phyloP scores from a whole-genome alignment of 2,888 invertebrate species.

The Orchesellides sinensis region DNA sequence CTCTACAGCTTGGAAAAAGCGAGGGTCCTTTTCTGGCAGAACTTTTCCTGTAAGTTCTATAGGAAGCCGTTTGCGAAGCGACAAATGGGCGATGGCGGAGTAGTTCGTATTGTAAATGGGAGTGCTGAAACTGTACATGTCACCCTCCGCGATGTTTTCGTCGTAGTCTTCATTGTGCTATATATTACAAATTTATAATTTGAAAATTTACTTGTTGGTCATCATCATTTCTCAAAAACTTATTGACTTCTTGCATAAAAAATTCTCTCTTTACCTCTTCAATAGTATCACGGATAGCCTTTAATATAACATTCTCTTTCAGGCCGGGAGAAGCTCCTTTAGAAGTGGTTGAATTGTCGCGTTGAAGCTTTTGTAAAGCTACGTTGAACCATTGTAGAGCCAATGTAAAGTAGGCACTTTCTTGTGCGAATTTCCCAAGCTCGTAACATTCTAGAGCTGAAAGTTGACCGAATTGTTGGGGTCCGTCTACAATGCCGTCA shows the following conservation, averaged over 20 bases:
- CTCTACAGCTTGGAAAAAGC: slow-evolving; percentile 25
- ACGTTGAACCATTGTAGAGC: slow-evolving; percentile 71
- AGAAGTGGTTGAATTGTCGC: neutral
- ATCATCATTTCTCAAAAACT: no score
- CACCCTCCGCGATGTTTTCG: slow-evolving; percentile 42
- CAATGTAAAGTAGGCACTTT: slow-evolving; percentile 68
- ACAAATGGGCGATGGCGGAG: slow-evolving; percentile 28
- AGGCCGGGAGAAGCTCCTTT: slow-evolving; percentile 7
- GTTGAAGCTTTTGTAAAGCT: slow-evolving; percentile 54
- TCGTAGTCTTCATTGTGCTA: slow-evolving; percentile 55
- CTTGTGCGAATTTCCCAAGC: slow-evolving; percentile 69
- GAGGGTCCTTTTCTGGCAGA: slow-evolving; percentile 21
- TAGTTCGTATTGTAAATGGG: slow-evolving; percentile 40
- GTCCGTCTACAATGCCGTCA: slow-evolving; percentile 28
- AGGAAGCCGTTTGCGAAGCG: slow-evolving; percentile 16
- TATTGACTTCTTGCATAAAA: no score
- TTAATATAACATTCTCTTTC: neutral
- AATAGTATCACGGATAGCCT: slow-evolving; percentile 5
- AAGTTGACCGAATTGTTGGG: slow-evolving; percentile 55
- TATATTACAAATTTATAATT: neutral
- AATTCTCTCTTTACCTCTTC: no score
- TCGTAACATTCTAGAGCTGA: slow-evolving; percentile 68
- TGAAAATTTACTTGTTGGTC: slow-evolving; percentile 5
- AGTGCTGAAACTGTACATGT: slow-evolving; percentile 52
- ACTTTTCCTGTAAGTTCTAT: slow-evolving; percentile 27